Evolutionary conservation across 2,888 invertebrate species (phyloP), one percentile per base, ranked within the genome.

Genomic region (Thumatha senex): DNA sequence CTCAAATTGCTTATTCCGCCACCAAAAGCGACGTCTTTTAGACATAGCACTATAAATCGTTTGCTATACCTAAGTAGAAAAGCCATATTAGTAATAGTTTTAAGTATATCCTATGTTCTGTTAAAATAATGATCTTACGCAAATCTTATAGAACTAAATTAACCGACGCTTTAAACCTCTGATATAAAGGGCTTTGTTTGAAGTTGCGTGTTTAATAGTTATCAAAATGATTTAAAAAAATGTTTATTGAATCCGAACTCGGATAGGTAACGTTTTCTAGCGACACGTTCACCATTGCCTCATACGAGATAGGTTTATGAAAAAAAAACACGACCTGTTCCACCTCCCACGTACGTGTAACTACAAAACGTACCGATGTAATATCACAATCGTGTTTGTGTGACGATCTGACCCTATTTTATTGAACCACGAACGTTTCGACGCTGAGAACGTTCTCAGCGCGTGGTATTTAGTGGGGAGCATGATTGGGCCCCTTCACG

Each of bases 401-500:
- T 79, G 79, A 74, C 80, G 80, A 51, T 63, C 51, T 80, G 80
- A 74, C 80, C 81, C 73, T 78, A 77, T 80, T 81, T 75, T 70
- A 73, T 74, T 75, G 75, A 80, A 78, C 72, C 66, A 69, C 69
- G 58, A 67, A 56, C 62, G 64, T 62, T 63, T 58, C 62, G 67
- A 69, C 60, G 70, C 70, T 75, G 77, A 70, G 80, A 80, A 76
- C 64, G 67, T 79, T 80, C 76, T 73, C 75, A 72, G 63, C 63
- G 58, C 56, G 71, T 70, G 74, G 73, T 68, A 71, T 76, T 75
- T 76, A 70, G 76, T 69, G 77, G 67, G 67, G 67, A 61, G 78
- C 74, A 70, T 67, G 60, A 65, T 74, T 76, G 74, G 76, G 80
- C 84, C 89, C 85, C 88, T 88, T 87, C 89, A 82, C 85, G 80